Percentiles rank a stretch among this genome's conserved stretches.
Evolutionary conservation across 2,888 invertebrate genomes (phyloP).

Genomic region (Caenorhabditis virilis): DNA sequence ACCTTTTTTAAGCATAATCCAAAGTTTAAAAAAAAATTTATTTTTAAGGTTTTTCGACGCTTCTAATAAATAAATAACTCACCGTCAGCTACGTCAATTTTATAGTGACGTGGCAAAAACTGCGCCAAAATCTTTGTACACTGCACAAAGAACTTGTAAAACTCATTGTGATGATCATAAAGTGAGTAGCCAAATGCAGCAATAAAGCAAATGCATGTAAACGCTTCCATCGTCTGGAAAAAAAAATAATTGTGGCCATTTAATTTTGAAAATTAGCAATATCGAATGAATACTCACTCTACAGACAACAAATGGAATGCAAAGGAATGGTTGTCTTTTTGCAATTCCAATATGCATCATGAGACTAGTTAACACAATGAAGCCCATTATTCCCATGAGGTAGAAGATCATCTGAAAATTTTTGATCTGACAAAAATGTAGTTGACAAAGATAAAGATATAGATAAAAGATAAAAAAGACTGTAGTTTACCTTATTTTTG

Average conservation of each 20-base stretch:
- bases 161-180: constrained; percentile 6
- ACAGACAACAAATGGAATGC: constrained; percentile 41
- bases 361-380: constrained; percentile 19
- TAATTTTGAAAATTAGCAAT: not conserved
- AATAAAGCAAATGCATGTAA: constrained; percentile 15
- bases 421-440: no score
- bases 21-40: no score
- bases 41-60: no score
- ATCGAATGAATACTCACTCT: constrained; percentile 20
- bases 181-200: constrained; percentile 24
- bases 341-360: constrained; percentile 39
- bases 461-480: no score
- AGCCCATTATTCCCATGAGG: constrained; percentile 8
- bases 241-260: not conserved
- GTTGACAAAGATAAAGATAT: no score
- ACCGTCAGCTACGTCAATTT: constrained; percentile 21
- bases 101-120: constrained; percentile 7
- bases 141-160: constrained; percentile 15
- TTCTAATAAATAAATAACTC: no score
- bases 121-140: constrained; percentile 7
- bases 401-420: constrained; percentile 27
- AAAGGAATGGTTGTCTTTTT: constrained; percentile 36
- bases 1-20: no score
- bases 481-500: constrained; percentile 7
- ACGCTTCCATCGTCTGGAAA: constrained; percentile 41